A percentile compares a stretch with the other conserved stretches of the same genome.
These are phyloP conservation scores for Cebus imitator DNA, from an alignment of 2,113 vertebrate species.

Conservation along the genomic window DNA sequence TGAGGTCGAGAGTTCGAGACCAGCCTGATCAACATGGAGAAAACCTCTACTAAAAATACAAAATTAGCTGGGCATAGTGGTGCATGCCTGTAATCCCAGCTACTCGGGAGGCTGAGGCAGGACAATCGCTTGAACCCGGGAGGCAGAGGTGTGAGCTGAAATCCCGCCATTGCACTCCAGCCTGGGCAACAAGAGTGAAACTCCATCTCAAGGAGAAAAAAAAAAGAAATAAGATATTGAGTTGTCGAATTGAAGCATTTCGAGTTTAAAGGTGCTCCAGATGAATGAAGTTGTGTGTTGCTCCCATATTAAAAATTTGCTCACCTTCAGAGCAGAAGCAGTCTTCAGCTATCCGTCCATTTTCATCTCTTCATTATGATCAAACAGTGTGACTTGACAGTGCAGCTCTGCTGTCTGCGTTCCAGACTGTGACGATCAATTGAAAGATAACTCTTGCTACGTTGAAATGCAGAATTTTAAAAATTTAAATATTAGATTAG, in stretches of 20 bases:
- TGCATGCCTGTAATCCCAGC: too few relatives aligned
- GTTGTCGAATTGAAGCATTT: neutral
- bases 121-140: too few relatives aligned
- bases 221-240: too few relatives aligned
- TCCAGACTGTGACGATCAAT: constrained; percentile 28
- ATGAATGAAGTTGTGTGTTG: neutral
- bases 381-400: constrained; percentile 27
- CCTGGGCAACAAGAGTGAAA: too few relatives aligned
- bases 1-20: too few relatives aligned
- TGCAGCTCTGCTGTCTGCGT: neutral
- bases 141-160: too few relatives aligned
- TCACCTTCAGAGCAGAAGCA: neutral
- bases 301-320: neutral
- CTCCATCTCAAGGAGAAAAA: too few relatives aligned
- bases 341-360: constrained; percentile 20
- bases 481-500: constrained; percentile 14
- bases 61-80: too few relatives aligned
- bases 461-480: neutral
- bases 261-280: neutral
- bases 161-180: too few relatives aligned
- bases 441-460: constrained; percentile 31
- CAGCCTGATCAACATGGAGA: too few relatives aligned
- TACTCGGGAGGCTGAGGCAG: too few relatives aligned
- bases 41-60: too few relatives aligned
- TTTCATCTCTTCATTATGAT: constrained; percentile 40